Evolutionary conservation across 1,140 invertebrate genomes (phyloP), one percentile per base, ranked within the genome.

Genomic region (Ylistrum balloti): DNA sequence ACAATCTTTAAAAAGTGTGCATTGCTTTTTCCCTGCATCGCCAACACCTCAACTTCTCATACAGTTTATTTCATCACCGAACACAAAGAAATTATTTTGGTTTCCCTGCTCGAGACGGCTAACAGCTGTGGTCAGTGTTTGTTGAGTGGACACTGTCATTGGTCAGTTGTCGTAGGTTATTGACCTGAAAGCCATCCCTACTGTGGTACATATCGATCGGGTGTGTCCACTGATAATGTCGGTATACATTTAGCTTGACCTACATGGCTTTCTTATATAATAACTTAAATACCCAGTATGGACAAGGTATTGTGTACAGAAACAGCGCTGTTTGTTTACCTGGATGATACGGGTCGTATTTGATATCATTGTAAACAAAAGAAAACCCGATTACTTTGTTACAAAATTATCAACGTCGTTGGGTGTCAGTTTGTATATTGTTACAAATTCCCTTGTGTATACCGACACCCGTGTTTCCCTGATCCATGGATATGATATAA

Each of bases 311-410:
- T 17, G 41, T 45, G 17, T 28, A 17, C 56, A 28, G 5, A 74
- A 28, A 5, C 17, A 9, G n/a, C n/a, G n/a, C n/a, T 74, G n/a
- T 74, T 74, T 74, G 28, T 74, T 74, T 74, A 74, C 56, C 56
- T 74, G n/a, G 56, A 74, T 74, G 56, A n/a, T 74, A 74, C 56
- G 28, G 56, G 56, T 74, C 56, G n/a, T 17, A 74, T 74, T n/a
- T 28, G 56, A n/a, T 74, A 74, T 28, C 56, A 9, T 22, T 48
- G 56, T 74, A 28, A 17, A 17, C 28, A 74, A 74, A 74, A n/a
- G 56, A n/a, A 74, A 74, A 74, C 5, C n/a, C 28, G n/a, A n/a
- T 74, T 28, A 0, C 22, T 1, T n/a, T 28, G 56, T 28, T 17
- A n/a, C 22, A 28, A 74, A 0, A 28, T 74, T 74, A n/a, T 28